phyloP scores from a whole-genome alignment of 1,140 invertebrate genomes.

The Coenobita brevimanus region DNA sequence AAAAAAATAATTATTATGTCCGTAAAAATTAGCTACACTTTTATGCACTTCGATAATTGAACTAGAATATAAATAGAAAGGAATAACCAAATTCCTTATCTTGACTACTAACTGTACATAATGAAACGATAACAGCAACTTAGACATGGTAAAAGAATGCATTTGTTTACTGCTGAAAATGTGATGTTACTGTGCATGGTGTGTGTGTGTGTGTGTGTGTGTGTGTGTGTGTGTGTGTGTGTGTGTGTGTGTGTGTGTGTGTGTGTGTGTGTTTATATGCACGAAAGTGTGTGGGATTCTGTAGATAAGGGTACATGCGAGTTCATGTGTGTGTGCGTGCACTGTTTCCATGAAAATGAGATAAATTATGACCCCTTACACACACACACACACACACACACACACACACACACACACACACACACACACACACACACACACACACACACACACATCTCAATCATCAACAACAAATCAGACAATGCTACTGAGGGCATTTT shows the following conservation, averaged over 20 bases:
- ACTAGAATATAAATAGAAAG: not conserved
- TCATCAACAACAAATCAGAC: too few relatives aligned
- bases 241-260: not conserved
- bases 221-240: not conserved
- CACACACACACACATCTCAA: too few relatives aligned
- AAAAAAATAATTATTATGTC: too few relatives aligned
- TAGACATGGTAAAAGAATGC: not conserved
- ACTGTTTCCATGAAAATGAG: not conserved
- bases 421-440: not conserved
- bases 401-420: not conserved
- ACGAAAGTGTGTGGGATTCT: not conserved
- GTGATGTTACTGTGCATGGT: not conserved
- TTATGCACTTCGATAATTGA: too few relatives aligned
- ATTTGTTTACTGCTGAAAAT: not conserved
- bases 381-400: too few relatives aligned
- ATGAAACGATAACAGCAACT: not conserved
- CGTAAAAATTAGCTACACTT: too few relatives aligned
- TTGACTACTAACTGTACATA: not conserved
- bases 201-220: not conserved
- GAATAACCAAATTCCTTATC: too few relatives aligned
- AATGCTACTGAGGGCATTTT: too few relatives aligned
- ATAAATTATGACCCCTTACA: too few relatives aligned
- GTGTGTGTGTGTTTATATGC: not conserved
- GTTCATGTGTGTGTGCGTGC: not conserved
- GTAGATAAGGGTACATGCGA: not conserved